A percentile compares a stretch with the other conserved stretches of the same genome.
These are phyloP conservation scores for Pollachius pollachius DNA, from an alignment of 2,113 vertebrate species.

Conservation along the genomic window DNA sequence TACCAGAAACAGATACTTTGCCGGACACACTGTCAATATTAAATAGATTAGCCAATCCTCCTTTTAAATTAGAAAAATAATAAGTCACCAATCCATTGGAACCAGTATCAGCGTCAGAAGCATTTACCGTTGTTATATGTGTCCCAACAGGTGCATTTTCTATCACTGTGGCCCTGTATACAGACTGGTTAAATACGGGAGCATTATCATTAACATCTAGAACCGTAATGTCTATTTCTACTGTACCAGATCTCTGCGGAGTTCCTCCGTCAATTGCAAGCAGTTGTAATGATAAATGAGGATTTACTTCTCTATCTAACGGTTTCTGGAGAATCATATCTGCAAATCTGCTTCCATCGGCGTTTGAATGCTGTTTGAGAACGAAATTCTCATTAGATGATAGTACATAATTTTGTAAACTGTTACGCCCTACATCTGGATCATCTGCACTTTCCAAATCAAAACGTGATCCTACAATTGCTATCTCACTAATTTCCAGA, in stretches of 20 bases:
- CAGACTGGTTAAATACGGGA: constrained; percentile 52
- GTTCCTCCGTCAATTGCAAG: constrained; percentile 59
- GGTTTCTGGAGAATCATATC: constrained; percentile 74
- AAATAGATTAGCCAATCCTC: constrained; percentile 27
- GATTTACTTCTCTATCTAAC: constrained; percentile 62
- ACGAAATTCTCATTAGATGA: constrained; percentile 56
- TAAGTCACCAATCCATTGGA: constrained; percentile 46
- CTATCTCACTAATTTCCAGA: constrained; percentile 80
- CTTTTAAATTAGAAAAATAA: constrained; percentile 35
- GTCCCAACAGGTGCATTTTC: constrained; percentile 46
- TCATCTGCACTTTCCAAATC: constrained; percentile 73
- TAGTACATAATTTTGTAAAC: constrained; percentile 73
- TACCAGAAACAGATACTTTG: constrained; percentile 40
- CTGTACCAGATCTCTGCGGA: constrained; percentile 57
- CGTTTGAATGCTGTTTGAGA: constrained; percentile 56
- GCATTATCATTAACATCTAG: constrained; percentile 55
- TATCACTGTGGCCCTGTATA: constrained; percentile 48
- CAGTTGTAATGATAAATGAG: constrained; percentile 39
- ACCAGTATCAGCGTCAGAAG: constrained; percentile 54
- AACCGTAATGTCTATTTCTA: constrained; percentile 48
- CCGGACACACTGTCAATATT: constrained; percentile 46
- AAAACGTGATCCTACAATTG: constrained; percentile 73
- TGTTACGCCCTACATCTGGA: constrained; percentile 64
- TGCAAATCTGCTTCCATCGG: constrained; percentile 51
- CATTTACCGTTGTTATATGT: constrained; percentile 53